A percentile compares a stretch with the other conserved stretches of the same genome.
phyloP scores from a whole-genome alignment of 2,113 vertebrate species.

The Penelope pileata region DNA sequence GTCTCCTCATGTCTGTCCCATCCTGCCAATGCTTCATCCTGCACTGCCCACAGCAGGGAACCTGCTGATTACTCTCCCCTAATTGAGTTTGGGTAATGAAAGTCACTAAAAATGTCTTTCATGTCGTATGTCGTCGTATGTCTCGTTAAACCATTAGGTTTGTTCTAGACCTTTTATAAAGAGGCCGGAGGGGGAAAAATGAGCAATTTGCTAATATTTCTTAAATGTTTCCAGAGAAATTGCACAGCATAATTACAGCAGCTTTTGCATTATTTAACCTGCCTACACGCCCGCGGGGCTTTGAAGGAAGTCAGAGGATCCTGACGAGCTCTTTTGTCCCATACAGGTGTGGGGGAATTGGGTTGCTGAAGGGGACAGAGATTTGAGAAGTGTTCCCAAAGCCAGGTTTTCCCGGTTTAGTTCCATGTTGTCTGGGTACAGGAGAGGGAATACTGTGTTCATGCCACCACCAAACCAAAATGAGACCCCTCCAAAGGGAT shows the following conservation, averaged over 20 bases:
- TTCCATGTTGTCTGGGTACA: not conserved
- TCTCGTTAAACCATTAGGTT: slow-evolving; percentile 23
- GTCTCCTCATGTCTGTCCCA: not conserved
- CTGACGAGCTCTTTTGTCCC: not conserved
- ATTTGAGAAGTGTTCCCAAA: not conserved
- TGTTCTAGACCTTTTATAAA: not conserved
- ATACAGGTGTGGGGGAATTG: not conserved
- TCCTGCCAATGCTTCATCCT: not conserved
- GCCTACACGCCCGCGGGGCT: not conserved
- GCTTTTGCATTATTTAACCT: slow-evolving; percentile 53
- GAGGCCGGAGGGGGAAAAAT: not conserved
- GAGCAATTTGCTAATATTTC: slow-evolving; percentile 16
- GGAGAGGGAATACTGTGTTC: not conserved
- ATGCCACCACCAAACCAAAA: not conserved
- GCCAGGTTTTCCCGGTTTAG: not conserved
- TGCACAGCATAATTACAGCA: not conserved
- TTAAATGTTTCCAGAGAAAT: slow-evolving; percentile 31
- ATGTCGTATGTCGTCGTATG: not conserved
- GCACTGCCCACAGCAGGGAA: not conserved
- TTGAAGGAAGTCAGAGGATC: not conserved
- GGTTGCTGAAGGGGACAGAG: not conserved
- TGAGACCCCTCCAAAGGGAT: not conserved
- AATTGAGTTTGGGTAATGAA: slow-evolving; percentile 25
- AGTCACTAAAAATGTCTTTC: slow-evolving; percentile 8
- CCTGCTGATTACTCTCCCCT: not conserved